phyloP scores from a whole-genome alignment of 2,888 invertebrate species.

The Digitonthophagus gazella region DNA sequence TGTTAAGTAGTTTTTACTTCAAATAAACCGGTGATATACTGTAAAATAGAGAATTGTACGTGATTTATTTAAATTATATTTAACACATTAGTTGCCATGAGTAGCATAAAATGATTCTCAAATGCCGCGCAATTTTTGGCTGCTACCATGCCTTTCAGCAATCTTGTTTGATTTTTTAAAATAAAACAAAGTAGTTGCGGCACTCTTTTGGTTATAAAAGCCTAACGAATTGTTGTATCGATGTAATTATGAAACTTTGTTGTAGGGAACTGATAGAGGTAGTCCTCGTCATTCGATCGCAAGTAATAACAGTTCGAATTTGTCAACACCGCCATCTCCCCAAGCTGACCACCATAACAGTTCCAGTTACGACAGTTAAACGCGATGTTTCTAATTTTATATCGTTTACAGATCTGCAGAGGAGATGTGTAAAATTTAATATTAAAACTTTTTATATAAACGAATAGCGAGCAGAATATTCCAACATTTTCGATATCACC shows the following conservation, averaged over 20 bases:
- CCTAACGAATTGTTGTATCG: too few species aligned
- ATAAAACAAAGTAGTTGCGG: background rate
- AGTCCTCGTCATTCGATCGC: conserved; percentile 72
- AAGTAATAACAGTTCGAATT: conserved; percentile 72
- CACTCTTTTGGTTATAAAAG: conserved; percentile 19
- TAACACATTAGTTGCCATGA: too few species aligned
- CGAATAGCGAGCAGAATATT: background rate
- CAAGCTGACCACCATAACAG: conserved; percentile 65
- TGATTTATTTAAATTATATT: too few species aligned
- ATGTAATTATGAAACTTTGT: too few species aligned
- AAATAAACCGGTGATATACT: too few species aligned
- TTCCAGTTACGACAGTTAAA: conserved; percentile 66
- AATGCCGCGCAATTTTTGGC: too few species aligned
- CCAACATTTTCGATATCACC: conserved; percentile 19
- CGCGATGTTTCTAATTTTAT: conserved; percentile 19
- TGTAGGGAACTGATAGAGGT: conserved; percentile 50
- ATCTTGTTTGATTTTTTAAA: too few species aligned
- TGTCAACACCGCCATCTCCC: conserved; percentile 70
- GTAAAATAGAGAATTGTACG: too few species aligned
- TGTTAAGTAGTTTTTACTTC: too few species aligned
- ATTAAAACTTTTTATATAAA: conserved; percentile 1
- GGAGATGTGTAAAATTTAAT: background rate
- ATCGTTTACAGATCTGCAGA: conserved; percentile 6
- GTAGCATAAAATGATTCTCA: too few species aligned
- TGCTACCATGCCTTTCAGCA: too few species aligned